A percentile compares a stretch with the other conserved stretches of the same genome.
These are phyloP conservation scores for Pyrrhia umbra DNA, from an alignment of 2,888 invertebrate genomes.

Conservation along the genomic window DNA sequence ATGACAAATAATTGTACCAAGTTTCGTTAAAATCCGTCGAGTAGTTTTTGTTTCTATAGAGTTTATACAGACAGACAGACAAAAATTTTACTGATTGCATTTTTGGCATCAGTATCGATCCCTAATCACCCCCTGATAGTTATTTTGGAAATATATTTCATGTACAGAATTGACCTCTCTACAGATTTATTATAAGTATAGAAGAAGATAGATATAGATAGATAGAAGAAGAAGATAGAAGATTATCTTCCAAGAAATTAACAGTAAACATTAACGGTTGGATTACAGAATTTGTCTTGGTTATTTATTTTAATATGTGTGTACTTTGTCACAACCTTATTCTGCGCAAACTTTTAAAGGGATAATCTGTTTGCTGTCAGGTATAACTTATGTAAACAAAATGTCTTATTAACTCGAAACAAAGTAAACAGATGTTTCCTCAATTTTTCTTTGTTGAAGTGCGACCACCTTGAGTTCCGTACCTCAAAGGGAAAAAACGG, in stretches of 20 bases:
- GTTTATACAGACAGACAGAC: too few species aligned
- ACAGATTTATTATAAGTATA: too few species aligned
- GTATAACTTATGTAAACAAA: neutral
- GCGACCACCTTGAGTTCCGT: neutral
- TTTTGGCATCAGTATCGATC: too few species aligned
- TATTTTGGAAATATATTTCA: too few species aligned
- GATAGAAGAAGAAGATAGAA: too few species aligned
- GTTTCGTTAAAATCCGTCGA: too few species aligned
- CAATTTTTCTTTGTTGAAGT: neutral
- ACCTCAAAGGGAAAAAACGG: neutral
- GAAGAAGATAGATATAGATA: too few species aligned
- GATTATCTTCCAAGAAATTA: neutral
- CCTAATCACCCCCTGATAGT: too few species aligned
- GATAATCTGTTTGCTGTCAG: neutral
- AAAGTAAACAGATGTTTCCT: neutral
- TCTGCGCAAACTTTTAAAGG: neutral
- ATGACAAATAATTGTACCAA: too few species aligned
- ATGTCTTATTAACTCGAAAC: neutral
- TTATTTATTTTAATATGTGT: neutral
- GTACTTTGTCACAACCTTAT: neutral
- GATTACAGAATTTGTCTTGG: neutral
- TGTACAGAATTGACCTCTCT: too few species aligned
- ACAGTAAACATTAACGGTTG: neutral
- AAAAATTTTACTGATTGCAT: too few species aligned
- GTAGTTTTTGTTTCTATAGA: too few species aligned